Evolutionary conservation across 1,140 invertebrate species (phyloP).

Genomic region (Lepidurus packardi): DNA sequence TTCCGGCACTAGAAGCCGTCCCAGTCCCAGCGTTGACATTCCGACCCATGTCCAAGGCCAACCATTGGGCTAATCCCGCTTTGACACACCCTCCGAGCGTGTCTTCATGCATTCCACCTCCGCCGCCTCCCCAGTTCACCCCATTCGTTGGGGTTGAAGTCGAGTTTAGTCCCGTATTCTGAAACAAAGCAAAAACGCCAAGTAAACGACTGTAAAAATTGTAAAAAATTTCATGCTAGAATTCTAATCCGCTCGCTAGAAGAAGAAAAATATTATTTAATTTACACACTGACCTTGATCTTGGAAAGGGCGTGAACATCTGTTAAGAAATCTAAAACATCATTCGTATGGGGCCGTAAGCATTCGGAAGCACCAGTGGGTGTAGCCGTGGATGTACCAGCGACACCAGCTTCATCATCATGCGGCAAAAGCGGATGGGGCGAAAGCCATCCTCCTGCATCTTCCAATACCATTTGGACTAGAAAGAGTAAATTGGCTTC

Average conservation of each 20-base stretch:
- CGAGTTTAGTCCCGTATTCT: background rate
- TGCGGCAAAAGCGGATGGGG: conserved; percentile 55
- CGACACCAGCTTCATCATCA: conserved; percentile 32
- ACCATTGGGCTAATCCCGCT: conserved; percentile 88
- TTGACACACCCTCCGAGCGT: conserved; percentile 91
- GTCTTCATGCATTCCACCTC: conserved; percentile 83
- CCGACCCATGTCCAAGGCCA: conserved; percentile 85
- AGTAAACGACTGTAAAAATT: conserved; percentile 27
- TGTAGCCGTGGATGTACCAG: conserved; percentile 51
- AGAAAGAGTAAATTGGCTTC: conserved; percentile 90
- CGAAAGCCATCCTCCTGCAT: conserved; percentile 70
- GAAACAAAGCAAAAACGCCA: conserved; percentile 53
- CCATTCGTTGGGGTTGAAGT: background rate
- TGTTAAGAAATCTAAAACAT: conserved; percentile 89
- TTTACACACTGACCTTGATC: conserved; percentile 68
- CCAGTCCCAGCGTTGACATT: background rate
- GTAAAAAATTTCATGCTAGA: background rate
- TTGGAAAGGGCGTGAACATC: conserved; percentile 95
- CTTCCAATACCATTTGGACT: conserved; percentile 79
- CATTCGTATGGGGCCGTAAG: conserved; percentile 83
- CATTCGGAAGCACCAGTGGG: conserved; percentile 87
- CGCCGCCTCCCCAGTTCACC: conserved; percentile 47
- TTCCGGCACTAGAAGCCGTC: background rate
- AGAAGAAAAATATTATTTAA: conserved; percentile 32
- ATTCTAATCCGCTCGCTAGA: conserved; percentile 35